These are phyloP conservation scores for Rhadinocentrus ornatus DNA, from an alignment of 2,797 vertebrate genomes.

Conservation along the genomic window DNA sequence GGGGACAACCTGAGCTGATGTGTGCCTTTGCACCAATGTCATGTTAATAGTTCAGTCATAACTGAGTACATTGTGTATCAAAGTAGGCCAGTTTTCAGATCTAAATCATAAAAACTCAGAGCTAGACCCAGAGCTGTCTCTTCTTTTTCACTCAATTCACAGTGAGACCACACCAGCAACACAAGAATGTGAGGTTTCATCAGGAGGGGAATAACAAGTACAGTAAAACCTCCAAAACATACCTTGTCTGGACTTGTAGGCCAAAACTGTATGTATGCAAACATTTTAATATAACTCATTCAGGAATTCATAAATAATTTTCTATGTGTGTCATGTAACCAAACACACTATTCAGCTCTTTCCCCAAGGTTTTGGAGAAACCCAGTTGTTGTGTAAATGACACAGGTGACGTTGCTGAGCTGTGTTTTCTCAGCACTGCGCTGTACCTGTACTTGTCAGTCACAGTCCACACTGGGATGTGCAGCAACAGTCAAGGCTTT, in stretches of 20 bases:
- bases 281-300: neutral
- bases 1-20: too few species aligned
- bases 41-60: slow-evolving; percentile 15
- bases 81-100: slow-evolving; percentile 6
- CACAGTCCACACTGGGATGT: slow-evolving; percentile 17
- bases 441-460: slow-evolving; percentile 46
- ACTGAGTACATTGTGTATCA: slow-evolving; percentile 19
- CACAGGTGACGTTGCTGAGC: slow-evolving; percentile 38
- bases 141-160: slow-evolving; percentile 19
- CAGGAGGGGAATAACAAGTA: neutral
- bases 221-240: neutral
- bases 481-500: slow-evolving; percentile 1
- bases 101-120: slow-evolving; percentile 11
- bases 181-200: slow-evolving; percentile 23
- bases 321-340: neutral
- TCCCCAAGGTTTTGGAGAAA: slow-evolving; percentile 22
- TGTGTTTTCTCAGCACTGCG: slow-evolving; percentile 29
- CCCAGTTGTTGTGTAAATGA: slow-evolving; percentile 43
- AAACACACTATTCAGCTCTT: slow-evolving; percentile 10
- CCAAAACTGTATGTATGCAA: neutral
- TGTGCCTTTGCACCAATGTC: too few species aligned
- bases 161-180: neutral
- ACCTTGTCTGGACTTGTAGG: slow-evolving; percentile 6
- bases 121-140: slow-evolving; percentile 35
- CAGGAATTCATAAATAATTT: slow-evolving; percentile 19